Base-by-base conservation (phyloP, 2,113 vertebrate genomes). In the Atrichornis clamosus region DNA sequence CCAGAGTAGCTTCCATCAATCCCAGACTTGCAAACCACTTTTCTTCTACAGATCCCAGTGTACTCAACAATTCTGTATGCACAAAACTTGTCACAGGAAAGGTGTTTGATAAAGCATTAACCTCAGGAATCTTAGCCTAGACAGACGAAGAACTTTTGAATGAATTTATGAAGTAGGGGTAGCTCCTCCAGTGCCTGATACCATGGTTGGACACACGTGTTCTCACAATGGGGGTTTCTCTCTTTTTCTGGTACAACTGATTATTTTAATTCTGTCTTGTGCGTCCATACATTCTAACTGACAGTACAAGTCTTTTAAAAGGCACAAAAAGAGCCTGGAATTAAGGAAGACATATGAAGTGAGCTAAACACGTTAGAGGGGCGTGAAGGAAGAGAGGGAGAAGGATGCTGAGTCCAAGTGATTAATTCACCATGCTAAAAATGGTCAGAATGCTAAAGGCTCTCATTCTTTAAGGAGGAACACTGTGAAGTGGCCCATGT, bases 151-250 rank as follows among this genome's bases (percentile, higher is more conserved):
- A 53, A 41, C 8, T 64, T 85, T 21, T 12, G 56, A 87, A 67
- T 50, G 62, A 56, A 56, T 90, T 92, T 32, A 14, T 56, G 83
- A 93, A 79, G 78, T 60, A 85, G 28, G 16, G 39, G 8, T 5
- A 58, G 52, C 70, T 77, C 37, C 52, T 70, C 27, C 11, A 37
- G 32, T 27, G 52, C 62, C 73, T 39, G 39, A 18, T 8, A 50
- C 46, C 10, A 4, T 0, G 9, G 52, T 1, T 33, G 60, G 82
- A 67, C 56, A 70, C 11, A 11, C 0, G 5, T 24, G 33, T 24
- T 73, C 55, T 41, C 63, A 65, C 47, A 60, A 7, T 11, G n/a
- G 21, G 16, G 33, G 11, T 13, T 59, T 11, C 52, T 63, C 59
- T 77, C 21, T 37, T 78, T 74, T 50, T 8, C 20, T 17, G 39